Percentiles rank a stretch among this genome's conserved stretches.
phyloP scores from a whole-genome alignment of 2,797 vertebrate species.

The Pagetopsis macropterus region DNA sequence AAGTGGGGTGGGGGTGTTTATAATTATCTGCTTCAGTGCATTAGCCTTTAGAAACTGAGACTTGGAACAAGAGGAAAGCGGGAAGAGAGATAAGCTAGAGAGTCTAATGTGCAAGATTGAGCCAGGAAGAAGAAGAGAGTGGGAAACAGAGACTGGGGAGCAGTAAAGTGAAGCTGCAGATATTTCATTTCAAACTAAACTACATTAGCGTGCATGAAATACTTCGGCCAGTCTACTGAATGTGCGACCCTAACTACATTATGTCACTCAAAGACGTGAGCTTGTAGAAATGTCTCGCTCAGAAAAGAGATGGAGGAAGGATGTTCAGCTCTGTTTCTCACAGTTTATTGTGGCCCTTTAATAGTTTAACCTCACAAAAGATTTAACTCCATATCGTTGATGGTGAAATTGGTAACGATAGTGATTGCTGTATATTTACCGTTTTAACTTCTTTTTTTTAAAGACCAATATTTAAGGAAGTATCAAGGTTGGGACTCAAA shows the following conservation, averaged over 20 bases:
- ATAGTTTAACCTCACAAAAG: neutral
- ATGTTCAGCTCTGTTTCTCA: slow-evolving; percentile 9
- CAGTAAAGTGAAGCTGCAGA: slow-evolving; percentile 19
- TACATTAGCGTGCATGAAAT: slow-evolving; percentile 54
- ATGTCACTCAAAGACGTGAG: slow-evolving; percentile 11
- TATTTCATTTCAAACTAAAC: slow-evolving; percentile 65
- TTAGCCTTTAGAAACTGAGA: slow-evolving; percentile 71
- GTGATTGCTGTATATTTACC: too few species aligned
- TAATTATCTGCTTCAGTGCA: slow-evolving; percentile 75
- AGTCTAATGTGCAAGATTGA: slow-evolving; percentile 45
- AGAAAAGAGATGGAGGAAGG: neutral
- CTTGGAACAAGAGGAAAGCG: slow-evolving; percentile 27
- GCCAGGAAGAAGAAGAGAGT: slow-evolving; percentile 16
- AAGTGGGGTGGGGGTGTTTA: slow-evolving; percentile 45
- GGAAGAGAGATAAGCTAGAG: slow-evolving; percentile 35
- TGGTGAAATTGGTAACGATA: neutral
- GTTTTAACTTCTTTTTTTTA: too few species aligned
- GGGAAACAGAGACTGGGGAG: slow-evolving; percentile 18
- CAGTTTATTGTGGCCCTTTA: neutral
- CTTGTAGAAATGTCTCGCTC: neutral
- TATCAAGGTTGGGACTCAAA: too few species aligned
- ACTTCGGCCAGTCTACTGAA: slow-evolving; percentile 46
- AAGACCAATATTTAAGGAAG: too few species aligned
- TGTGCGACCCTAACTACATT: slow-evolving; percentile 31
- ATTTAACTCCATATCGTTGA: neutral